Conservation (phyloP, 1,140 invertebrate species). For the Dreissena rostriformis region DNA sequence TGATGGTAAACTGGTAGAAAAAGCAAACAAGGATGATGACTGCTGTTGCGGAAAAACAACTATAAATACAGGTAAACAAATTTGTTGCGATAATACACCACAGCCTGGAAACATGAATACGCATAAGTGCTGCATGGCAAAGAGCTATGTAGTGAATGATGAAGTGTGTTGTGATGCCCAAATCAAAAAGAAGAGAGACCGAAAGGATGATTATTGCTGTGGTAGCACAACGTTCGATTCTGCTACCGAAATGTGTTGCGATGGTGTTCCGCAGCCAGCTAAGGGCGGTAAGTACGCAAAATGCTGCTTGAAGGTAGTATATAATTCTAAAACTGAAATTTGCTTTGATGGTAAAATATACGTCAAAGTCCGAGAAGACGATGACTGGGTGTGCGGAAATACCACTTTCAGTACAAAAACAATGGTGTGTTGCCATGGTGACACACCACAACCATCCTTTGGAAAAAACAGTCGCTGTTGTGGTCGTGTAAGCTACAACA, state of each 20-base stretch:
- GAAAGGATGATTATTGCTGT: constrained; percentile 31
- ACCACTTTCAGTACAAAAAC: constrained; percentile 47
- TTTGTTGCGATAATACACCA: constrained; percentile 46
- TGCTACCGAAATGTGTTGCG: constrained; percentile 41
- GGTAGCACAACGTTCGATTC: constrained; percentile 34
- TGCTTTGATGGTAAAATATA: constrained; percentile 33
- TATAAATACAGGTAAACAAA: constrained; percentile 24
- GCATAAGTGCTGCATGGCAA: constrained; percentile 27
- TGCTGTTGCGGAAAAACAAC: constrained; percentile 52
- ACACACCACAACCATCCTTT: constrained; percentile 32
- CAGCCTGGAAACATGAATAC: constrained; percentile 40
- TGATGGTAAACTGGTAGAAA: constrained; percentile 31
- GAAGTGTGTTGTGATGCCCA: constrained; percentile 42
- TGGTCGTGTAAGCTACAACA: constrained; percentile 40
- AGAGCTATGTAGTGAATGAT: constrained; percentile 27
- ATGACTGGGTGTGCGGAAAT: constrained; percentile 47
- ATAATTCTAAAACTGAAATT: constrained; percentile 41
- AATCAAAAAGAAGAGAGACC: constrained; percentile 1
- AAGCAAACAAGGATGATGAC: constrained; percentile 36
- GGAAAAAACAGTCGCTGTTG: constrained; percentile 46
- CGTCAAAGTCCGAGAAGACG: constrained; percentile 23
- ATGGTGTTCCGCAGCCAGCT: constrained; percentile 25
- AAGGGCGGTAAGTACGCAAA: constrained; percentile 11
- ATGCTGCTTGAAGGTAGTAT: constrained; percentile 28
- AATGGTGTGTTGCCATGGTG: constrained; percentile 43